A percentile compares a stretch with the other conserved stretches of the same genome.
Conservation (phyloP, 2,797 vertebrate species). For the Fistularia tabacaria region DNA sequence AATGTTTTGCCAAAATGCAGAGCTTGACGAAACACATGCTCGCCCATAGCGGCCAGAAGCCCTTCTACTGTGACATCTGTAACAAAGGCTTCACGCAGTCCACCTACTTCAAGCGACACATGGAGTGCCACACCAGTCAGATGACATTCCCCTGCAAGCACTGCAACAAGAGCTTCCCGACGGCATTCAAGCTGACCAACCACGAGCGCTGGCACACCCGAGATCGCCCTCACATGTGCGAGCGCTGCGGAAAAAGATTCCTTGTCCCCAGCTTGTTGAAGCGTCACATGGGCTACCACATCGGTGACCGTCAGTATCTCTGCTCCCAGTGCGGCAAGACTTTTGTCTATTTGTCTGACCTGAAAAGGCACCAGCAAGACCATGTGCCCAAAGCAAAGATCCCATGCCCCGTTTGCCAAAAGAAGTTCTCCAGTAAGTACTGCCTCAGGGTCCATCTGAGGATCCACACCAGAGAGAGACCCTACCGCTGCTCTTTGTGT, state of each 20-base stretch:
- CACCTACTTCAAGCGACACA: constrained; percentile 72
- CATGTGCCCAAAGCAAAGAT: constrained; percentile 69
- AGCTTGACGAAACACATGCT: constrained; percentile 74
- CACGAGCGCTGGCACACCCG: constrained; percentile 79
- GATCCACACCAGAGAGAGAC: constrained; percentile 69
- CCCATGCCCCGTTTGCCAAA: constrained; percentile 67
- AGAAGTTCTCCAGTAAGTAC: constrained; percentile 73
- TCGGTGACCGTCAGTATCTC: constrained; percentile 69
- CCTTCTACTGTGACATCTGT: constrained; percentile 71
- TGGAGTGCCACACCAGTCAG: constrained; percentile 74
- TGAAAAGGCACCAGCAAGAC: constrained; percentile 73
- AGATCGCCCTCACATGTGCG: constrained; percentile 76
- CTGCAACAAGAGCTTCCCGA: constrained; percentile 73
- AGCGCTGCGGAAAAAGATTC: constrained; percentile 73
- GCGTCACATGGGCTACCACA: constrained; percentile 74
- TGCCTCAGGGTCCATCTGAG: constrained; percentile 68
- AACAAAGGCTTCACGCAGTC: constrained; percentile 73
- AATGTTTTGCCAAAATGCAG: constrained; percentile 72
- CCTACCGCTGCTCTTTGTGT: constrained; percentile 67
- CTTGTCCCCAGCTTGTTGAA: constrained; percentile 70
- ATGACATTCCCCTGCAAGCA: constrained; percentile 71
- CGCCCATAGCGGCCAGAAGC: constrained; percentile 76
- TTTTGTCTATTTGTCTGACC: constrained; percentile 69
- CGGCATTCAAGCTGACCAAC: constrained; percentile 71
- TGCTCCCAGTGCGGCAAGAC: constrained; percentile 74